Evolutionary conservation across 2,888 invertebrate species (phyloP), one percentile per base, ranked within the genome.

Genomic region (Synergus gifuensis): DNA sequence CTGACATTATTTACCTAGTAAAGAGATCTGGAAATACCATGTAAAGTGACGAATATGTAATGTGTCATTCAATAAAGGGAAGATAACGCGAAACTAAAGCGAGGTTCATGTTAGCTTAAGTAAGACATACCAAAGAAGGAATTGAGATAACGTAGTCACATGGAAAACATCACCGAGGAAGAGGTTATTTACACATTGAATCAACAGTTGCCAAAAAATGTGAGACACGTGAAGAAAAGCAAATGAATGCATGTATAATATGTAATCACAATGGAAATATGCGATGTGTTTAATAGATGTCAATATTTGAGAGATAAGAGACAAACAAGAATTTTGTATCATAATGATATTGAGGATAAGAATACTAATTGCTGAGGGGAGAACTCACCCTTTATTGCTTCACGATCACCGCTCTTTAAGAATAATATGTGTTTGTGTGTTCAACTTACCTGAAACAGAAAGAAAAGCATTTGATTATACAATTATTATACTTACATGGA

Each of bases 21-120:
- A 73, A 73, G 73, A 73, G 54, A 73, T 73, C 36, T 73, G n/a
- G 54, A 54, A 73, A 73, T 73, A 54, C 73, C 28, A 28, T n/a
- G 73, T 73, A 73, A 54, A 73, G 54, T 54, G 14, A 28, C 36
- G 73, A 73, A 62, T 73, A 54, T 54, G 28, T 54, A 73, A 58
- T 54, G 73, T 54, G 36, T 54, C 73, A 49, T 73, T 54, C 49
- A 73, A 54, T 54, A 54, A 40, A 49, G 54, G 28, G 14, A 49
- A 73, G 73, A 73, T 73, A 73, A 73, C 49, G n/a, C 36, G 7
- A 73, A 73, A 73, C 73, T 54, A 49, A 73, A 49, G 22, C 36
- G 36, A 44, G 18, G 18, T 63, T 44, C 16, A 36, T 73, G 73
- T 73, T 46, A 69, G 49, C 49, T 16, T 49, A 54, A 73, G 73